Base-by-base conservation (phyloP, 2,797 vertebrate species). In the Sarcoramphus papa region DNA sequence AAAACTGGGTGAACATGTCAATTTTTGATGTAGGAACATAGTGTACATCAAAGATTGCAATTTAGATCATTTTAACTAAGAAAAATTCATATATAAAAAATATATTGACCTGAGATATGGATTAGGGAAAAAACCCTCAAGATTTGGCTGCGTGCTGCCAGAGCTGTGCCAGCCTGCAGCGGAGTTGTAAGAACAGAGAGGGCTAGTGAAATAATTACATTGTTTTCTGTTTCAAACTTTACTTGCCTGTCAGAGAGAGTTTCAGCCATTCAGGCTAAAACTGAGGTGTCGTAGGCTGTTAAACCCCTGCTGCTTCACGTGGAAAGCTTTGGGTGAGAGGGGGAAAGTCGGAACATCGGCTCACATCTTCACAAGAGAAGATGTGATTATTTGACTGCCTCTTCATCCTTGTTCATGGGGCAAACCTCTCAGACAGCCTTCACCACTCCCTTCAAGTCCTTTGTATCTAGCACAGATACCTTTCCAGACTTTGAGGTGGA, bases 371-470 rank as follows among this genome's bases (percentile, higher is more conserved):
- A 30, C 43, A 45, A 47, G 57, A 78, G 57, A 27, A 20, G 84
- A 19, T 67, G 77, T 37, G 85, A 47, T 89, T 63, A 27, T 87
- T 59, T 80, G 67, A 17, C n/a, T 76, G 28, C 54, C 62, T 84
- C 68, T 43, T 74, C 73, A 37, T 78, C 54, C 80, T 43, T 33
- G 1, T 28, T 84, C 48, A 27, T 0, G 2, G 74, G 70, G 30
- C 37, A 88, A 31, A 62, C 35, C 54, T 84, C 64, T 78, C 73
- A 75, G 68, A 3, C 22, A 67, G 73, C 69, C 48, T 62, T 79
- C 0, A 1, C 51, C 50, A 25, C 20, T 12, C 48, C 63, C 23
- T 65, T 45, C 0, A 1, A 65, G 59, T 48, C 48, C 28, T 68
- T 93, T 65, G 33, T 16, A 14, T 15, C 23, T 57, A 41, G n/a